Conservation (phyloP, 2,888 invertebrate genomes). For the Eretmocerus hayati region DNA sequence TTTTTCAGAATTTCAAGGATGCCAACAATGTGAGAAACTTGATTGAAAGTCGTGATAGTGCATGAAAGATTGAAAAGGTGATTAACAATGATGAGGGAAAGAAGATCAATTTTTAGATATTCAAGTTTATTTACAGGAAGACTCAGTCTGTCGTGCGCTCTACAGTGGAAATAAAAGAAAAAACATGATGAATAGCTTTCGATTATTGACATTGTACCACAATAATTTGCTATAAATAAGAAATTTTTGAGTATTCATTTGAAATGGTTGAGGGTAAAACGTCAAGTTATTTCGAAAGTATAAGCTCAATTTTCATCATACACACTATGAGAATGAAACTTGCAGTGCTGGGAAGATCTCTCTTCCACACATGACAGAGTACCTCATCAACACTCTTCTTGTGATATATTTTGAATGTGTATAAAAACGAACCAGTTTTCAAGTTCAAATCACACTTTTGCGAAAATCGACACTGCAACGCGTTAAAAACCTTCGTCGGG, state of each 20-base stretch:
- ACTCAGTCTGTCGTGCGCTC: slow-evolving; percentile 24
- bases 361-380: too few relatives aligned
- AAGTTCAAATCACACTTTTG: too few relatives aligned
- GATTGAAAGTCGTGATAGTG: neutral
- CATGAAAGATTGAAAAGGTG: slow-evolving; percentile 1
- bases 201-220: slow-evolving; percentile 19
- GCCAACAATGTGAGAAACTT: too few relatives aligned
- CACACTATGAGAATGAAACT: too few relatives aligned
- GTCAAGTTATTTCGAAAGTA: too few relatives aligned
- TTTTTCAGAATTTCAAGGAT: too few relatives aligned
- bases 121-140: slow-evolving; percentile 25
- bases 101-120: slow-evolving; percentile 17
- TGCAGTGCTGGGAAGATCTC: too few relatives aligned
- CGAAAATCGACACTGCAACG: too few relatives aligned
- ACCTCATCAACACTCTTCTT: too few relatives aligned
- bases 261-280: slow-evolving; percentile 12
- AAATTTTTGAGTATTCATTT: slow-evolving; percentile 13
- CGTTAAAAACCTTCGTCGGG: slow-evolving; percentile 5
- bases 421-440: too few relatives aligned
- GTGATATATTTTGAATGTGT: too few relatives aligned
- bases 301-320: too few relatives aligned
- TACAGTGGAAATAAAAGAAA: slow-evolving; percentile 23
- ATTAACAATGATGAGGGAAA: slow-evolving; percentile 14
- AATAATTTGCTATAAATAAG: slow-evolving; percentile 16
- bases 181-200: slow-evolving; percentile 19